phyloP scores from a whole-genome alignment of 1,140 invertebrate genomes.

The Grapholita molesta region DNA sequence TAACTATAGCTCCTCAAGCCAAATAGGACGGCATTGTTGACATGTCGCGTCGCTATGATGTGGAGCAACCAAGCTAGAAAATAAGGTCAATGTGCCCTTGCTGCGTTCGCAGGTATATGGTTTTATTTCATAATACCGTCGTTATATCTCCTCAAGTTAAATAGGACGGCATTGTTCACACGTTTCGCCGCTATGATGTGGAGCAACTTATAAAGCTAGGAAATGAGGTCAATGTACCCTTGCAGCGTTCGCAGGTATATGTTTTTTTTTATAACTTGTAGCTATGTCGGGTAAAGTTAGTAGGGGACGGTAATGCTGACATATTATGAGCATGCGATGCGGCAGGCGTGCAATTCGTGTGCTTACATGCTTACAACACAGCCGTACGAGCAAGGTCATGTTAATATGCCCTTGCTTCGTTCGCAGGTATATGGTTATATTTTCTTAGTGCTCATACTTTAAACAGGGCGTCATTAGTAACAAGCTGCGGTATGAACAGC shows the following conservation, averaged over 20 bases:
- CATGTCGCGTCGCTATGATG: no score
- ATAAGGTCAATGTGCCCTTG: conserved; percentile 91
- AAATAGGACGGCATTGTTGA: not conserved
- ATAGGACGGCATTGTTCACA: conserved; percentile 91
- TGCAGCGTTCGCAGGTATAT: conserved; percentile 90
- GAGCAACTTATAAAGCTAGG: conserved; percentile 76
- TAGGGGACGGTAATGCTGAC: no score
- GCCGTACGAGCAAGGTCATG: no score
- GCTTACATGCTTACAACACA: not conserved
- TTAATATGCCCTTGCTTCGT: conserved; percentile 79
- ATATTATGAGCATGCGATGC: not conserved
- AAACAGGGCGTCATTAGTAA: no score
- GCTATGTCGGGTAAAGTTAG: no score
- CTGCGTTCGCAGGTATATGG: conserved; percentile 88
- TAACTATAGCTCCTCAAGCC: not conserved
- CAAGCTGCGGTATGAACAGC: no score
- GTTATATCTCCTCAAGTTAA: not conserved
- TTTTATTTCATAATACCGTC: conserved; percentile 8
- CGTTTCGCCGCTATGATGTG: conserved; percentile 88
- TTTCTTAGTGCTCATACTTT: no score
- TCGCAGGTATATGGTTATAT: conserved; percentile 83
- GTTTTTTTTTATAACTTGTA: no score
- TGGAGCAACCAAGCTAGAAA: conserved; percentile 50
- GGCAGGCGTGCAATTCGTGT: conserved; percentile 79
- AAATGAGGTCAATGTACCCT: conserved; percentile 90